Evolutionary conservation across 2,113 vertebrate genomes (phyloP), one percentile per base, ranked within the genome.

Genomic region (Meriones unguiculatus): DNA sequence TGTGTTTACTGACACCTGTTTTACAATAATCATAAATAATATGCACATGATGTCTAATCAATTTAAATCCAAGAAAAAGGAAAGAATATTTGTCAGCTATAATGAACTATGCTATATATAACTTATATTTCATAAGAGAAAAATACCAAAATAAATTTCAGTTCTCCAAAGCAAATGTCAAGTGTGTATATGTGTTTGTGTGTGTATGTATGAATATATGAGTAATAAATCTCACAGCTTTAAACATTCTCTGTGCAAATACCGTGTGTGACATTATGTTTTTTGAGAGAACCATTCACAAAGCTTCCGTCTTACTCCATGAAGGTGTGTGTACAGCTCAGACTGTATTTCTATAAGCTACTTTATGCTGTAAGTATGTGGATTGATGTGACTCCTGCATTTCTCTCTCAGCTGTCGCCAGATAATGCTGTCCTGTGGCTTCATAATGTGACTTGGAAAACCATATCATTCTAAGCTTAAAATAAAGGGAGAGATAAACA

Each of bases 381-480:
- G 76, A 82, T 30, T n/a, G 70, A 62, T 87, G 90, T 30, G 57
- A 78, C 73, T 93, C 97, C 78, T 96, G 32, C 70, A 95, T 96
- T 95, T 92, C 76, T 73, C 1, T 80, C 76, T 93, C 84, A 93
- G 41, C 54, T 97, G 52, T 96, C 94, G 97, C 70, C 38, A 30
- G 77, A 72, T 89, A 97, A 97, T 98, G 98, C 98, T 98, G 97
- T 97, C 91, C 97, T 89, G 94, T 73, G 97, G 73, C 96, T 95
- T 95, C 98, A 98, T 98, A 99, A 98, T 98, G 97, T 98, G 98
- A 98, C 98, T 99, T 98, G 96, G 98, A 98, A 99, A 99, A 99
- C 99, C 98, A 99, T 98, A 98, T 98, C 98, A 98, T 98, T 98
- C 98, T 99, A 98, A 99, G 98, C 98, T 98, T 98, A 98, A 97